phyloP scores from a whole-genome alignment of 2,797 vertebrate genomes.

The Spinus pinus region DNA sequence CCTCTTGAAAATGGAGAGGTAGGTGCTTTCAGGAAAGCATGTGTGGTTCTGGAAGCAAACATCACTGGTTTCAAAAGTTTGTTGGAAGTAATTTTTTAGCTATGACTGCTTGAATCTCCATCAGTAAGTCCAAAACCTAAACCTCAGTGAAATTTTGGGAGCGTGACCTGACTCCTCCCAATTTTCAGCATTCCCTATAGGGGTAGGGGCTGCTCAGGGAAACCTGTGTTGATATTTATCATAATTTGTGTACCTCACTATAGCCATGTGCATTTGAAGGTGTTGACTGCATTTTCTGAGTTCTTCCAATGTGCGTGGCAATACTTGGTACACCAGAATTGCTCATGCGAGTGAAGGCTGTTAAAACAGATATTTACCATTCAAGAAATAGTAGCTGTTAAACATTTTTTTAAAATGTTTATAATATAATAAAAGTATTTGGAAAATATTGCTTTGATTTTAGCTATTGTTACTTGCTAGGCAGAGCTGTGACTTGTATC shows the following conservation, averaged over 20 bases:
- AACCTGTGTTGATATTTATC: neutral
- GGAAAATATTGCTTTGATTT: neutral
- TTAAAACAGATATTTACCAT: neutral
- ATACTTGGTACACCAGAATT: neutral
- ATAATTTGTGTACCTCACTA: neutral
- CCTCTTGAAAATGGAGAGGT: conserved; percentile 95
- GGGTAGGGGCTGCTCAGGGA: neutral
- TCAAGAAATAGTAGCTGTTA: neutral
- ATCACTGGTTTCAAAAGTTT: neutral
- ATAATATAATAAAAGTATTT: neutral
- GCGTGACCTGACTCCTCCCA: neutral
- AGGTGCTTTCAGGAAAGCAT: neutral
- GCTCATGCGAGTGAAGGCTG: neutral
- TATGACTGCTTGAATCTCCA: neutral
- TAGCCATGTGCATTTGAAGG: neutral
- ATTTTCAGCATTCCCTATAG: neutral
- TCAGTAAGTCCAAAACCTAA: neutral
- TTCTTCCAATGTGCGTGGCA: neutral
- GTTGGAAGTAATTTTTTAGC: neutral
- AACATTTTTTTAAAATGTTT: neutral
- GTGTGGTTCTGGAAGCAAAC: neutral
- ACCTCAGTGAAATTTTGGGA: neutral
- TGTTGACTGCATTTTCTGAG: neutral
- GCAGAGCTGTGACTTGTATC: neutral
- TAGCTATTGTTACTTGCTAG: neutral